Percentiles rank a stretch among this genome's conserved stretches.
phyloP scores from a whole-genome alignment of 53 echinoderm and acorn worm species.

The Mesocentrotus franciscanus region DNA sequence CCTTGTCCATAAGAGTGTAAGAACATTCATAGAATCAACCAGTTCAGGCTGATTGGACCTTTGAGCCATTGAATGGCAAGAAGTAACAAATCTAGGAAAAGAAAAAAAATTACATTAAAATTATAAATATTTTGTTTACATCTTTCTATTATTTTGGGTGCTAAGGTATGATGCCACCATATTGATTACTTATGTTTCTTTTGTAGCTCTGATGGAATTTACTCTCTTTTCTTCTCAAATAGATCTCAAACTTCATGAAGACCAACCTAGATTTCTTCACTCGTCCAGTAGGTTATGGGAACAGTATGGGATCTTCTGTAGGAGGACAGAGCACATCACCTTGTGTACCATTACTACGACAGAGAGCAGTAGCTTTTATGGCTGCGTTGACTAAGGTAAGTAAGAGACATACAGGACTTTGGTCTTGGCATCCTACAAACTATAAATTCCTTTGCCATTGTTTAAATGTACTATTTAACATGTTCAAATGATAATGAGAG shows the following conservation, averaged over 20 bases:
- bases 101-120: too few species aligned
- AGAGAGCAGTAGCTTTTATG: constrained; percentile 87
- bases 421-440: neutral
- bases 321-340: constrained; percentile 85
- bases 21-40: too few species aligned
- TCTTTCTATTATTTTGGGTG: neutral
- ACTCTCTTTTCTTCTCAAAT: neutral
- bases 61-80: too few species aligned
- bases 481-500: neutral
- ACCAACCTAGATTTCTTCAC: constrained; percentile 89
- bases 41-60: too few species aligned
- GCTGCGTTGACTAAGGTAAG: constrained; percentile 81
- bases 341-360: constrained; percentile 80
- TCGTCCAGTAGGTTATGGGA: constrained; percentile 75
- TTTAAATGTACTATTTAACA: neutral
- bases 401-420: neutral
- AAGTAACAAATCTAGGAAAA: too few species aligned
- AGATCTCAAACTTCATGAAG: constrained; percentile 91
- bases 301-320: constrained; percentile 75
- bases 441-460: neutral
- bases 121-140: too few species aligned
- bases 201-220: neutral
- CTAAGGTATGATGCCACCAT: neutral
- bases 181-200: neutral
- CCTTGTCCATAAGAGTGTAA: too few species aligned